Base-by-base conservation (phyloP, 1,140 invertebrate species). In the Bradysia coprophila region DNA sequence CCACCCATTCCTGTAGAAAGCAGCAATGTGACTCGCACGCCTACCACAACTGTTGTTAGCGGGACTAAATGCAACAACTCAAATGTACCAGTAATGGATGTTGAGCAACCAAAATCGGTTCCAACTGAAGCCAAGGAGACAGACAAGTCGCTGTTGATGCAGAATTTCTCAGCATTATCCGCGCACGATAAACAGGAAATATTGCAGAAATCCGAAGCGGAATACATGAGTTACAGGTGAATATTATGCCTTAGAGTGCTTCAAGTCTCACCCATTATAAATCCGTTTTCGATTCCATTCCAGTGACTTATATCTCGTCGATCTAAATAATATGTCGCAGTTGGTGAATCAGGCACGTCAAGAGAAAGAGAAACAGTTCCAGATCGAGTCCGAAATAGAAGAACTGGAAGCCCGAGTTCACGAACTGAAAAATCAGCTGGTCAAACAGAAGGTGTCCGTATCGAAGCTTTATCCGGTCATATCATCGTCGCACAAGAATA, bases 401-500 rank as follows among this genome's bases (percentile, higher is more conserved):
- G 16, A 42, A 8, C 39, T 57, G 8, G 52, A 53, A 41, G 41
- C 41, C 15, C 38, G 46, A 3, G 21, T 31, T 4, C 43, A 52
- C 9, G 49, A 48, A 28, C 34, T 48, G 38, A 52, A 60, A 47
- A n/a, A 21, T n/a, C 3, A 32, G 19, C 4, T 42, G 9, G 20
- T 10, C 3, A 15, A 15, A 21, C 49, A 60, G 36, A 22, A 46
- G 28, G 55, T 52, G 43, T 42, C 57, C 23, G 19, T 20, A 8
- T 39, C 51, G 1, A 45, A 43, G 16, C 52, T 59, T 20, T 51
- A 54, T 43, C 55, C 57, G 9, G 45, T 52, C 37, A 59, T 60
- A 28, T 51, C 55, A 22, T 38, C 47, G 40, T 54, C 46, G 16
- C 51, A 60, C 38, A 49, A 59, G 43, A 49, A 54, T 6, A 56